These are phyloP conservation scores for Cosmorhoe ocellata DNA, from an alignment of 2,888 invertebrate species.

Conservation along the genomic window DNA sequence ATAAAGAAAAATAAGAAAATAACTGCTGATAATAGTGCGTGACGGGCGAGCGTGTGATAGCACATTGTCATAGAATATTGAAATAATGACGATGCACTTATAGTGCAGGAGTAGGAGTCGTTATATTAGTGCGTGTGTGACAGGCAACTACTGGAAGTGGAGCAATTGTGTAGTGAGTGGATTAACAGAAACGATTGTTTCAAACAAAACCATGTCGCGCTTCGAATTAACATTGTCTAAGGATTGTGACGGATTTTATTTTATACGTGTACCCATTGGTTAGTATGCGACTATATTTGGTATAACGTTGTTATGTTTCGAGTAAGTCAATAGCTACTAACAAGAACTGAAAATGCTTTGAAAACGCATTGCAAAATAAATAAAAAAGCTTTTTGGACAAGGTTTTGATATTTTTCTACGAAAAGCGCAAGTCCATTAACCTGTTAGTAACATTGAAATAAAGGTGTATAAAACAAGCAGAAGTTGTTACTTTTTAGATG, in stretches of 20 bases:
- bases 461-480: conserved; percentile 22
- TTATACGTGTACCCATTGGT: too few species aligned
- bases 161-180: conserved; percentile 52
- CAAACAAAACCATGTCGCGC: background rate
- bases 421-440: background rate
- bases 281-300: too few species aligned
- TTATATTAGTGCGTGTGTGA: conserved; percentile 52
- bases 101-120: conserved; percentile 52
- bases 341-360: too few species aligned
- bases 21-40: conserved; percentile 68
- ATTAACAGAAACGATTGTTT: conserved; percentile 55
- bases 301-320: too few species aligned
- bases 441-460: conserved; percentile 20
- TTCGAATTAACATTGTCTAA: background rate
- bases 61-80: conserved; percentile 25
- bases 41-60: conserved; percentile 64
- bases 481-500: conserved; percentile 33
- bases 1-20: conserved; percentile 38
- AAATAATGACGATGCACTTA: conserved; percentile 39
- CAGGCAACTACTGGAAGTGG: conserved; percentile 63
- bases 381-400: too few species aligned
- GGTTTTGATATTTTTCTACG: too few species aligned
- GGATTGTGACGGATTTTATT: background rate
- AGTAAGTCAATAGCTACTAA: too few species aligned
- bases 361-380: background rate